These are phyloP conservation scores for Coenonympha arcania DNA, from an alignment of 2,888 invertebrate species.

Conservation along the genomic window DNA sequence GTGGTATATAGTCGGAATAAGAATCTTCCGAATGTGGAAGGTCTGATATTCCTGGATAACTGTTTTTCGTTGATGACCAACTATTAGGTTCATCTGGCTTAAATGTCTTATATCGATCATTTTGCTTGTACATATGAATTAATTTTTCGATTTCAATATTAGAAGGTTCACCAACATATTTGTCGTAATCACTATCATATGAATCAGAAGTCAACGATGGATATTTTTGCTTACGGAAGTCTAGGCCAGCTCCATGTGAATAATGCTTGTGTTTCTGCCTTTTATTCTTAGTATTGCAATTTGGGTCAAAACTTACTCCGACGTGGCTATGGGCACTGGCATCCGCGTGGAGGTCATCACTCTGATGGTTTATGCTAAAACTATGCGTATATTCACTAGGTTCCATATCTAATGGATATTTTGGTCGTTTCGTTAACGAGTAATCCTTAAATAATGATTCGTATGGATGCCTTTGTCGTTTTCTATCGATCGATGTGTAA, in stretches of 20 bases:
- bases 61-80: constrained; percentile 37
- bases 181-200: constrained; percentile 50
- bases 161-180: constrained; percentile 44
- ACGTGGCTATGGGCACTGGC: constrained; percentile 53
- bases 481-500: constrained; percentile 39
- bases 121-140: constrained; percentile 40
- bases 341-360: constrained; percentile 41
- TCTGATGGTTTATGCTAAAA: constrained; percentile 57
- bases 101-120: constrained; percentile 38
- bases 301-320: constrained; percentile 53
- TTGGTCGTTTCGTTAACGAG: constrained; percentile 44
- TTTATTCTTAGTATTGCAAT: constrained; percentile 60
- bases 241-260: constrained; percentile 43
- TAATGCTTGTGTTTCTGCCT: constrained; percentile 45
- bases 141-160: constrained; percentile 52
- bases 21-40: constrained; percentile 42
- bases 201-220: constrained; percentile 41
- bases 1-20: constrained; percentile 47
- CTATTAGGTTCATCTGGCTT: constrained; percentile 44
- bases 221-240: constrained; percentile 47
- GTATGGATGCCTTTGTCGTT: constrained; percentile 44
- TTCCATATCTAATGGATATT: constrained; percentile 50
- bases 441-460: constrained; percentile 47
- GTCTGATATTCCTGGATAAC: constrained; percentile 48
- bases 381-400: constrained; percentile 61